Evolutionary conservation across 2,888 invertebrate species (phyloP), one percentile per base, ranked within the genome.

Genomic region (Chrysolina americana): DNA sequence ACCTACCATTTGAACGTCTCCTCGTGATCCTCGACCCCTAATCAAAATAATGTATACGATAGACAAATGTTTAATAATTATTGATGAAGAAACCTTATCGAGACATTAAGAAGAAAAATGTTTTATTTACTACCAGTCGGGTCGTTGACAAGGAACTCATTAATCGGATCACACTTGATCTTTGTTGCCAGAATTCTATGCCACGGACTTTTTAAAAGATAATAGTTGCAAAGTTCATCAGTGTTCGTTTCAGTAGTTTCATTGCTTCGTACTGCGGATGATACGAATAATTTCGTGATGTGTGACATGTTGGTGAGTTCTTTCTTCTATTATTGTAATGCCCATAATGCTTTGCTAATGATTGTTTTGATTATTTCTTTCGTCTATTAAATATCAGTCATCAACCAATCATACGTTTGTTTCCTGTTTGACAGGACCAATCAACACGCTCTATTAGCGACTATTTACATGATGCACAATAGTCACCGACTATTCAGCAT

Each of bases 81-180:
- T 9, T 36, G 59, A 59, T 59, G 36, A 53, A 53, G 13, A 21
- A 59, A 28, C 36, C 9, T 59, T 28, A 59, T 59, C 59, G 28
- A 19, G 15, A 9, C 59, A 59, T 59, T 59, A 15, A 5, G 36
- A 28, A 5, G 15, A 6, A 59, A 28, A 59, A 59, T 59, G 9
- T 23, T 28, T 23, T 3, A 23, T 5, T 59, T n/a, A 4, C 23
- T 3, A 19, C 15, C 36, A 36, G n/a, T 36, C 19, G 15, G 59
- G 59, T 59, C 59, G 36, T 36, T 59, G 59, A 59, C 59, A 59
- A 28, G 59, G 28, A 59, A 28, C n/a, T n/a, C 15, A 23, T 36
- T 28, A 28, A 17, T n/a, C 15, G 1, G 19, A 19, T n/a, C 19
- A 13, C 17, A 17, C 17, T 50, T 50, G 50, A 50, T 50, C 50